These are phyloP conservation scores for Smutsia gigantea DNA, from an alignment of 2,797 vertebrate species.

Conservation along the genomic window DNA sequence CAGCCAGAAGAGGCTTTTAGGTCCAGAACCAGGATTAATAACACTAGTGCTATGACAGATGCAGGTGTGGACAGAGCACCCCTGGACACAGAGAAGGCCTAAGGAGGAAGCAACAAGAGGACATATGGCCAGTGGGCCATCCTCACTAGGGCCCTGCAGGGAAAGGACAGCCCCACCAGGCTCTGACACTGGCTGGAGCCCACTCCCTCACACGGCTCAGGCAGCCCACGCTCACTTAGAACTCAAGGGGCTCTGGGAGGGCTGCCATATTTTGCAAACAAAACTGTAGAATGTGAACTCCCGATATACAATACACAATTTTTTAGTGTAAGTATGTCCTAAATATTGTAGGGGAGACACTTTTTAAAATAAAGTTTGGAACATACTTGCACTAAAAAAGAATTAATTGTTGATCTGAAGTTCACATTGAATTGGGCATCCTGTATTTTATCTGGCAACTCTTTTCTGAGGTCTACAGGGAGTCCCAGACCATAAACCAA, in stretches of 20 bases:
- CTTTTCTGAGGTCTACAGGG: not conserved
- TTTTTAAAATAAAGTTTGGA: not conserved
- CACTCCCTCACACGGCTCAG: rapidly evolving
- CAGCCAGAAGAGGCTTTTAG: not conserved
- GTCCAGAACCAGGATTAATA: not conserved
- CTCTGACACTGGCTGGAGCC: not conserved
- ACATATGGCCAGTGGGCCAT: not conserved
- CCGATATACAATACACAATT: not conserved
- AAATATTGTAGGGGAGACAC: not conserved
- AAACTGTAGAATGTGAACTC: not conserved
- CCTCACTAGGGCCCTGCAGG: not conserved
- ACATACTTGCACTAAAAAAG: not conserved
- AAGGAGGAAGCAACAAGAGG: not conserved
- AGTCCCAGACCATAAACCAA: not conserved
- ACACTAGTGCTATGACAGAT: not conserved
- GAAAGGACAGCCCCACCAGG: not conserved
- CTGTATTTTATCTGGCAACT: not conserved
- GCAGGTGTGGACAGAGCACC: not conserved
- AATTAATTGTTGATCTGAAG: not conserved
- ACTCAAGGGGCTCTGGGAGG: not conserved
- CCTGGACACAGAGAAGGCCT: not conserved
- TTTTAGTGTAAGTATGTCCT: not conserved
- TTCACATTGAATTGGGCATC: not conserved
- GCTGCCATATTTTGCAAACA: not conserved
- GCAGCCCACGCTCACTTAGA: not conserved